A percentile compares a stretch with the other conserved stretches of the same genome.
Conservation (phyloP, 2,888 invertebrate species). For the Lepetodrilus schrolli region DNA sequence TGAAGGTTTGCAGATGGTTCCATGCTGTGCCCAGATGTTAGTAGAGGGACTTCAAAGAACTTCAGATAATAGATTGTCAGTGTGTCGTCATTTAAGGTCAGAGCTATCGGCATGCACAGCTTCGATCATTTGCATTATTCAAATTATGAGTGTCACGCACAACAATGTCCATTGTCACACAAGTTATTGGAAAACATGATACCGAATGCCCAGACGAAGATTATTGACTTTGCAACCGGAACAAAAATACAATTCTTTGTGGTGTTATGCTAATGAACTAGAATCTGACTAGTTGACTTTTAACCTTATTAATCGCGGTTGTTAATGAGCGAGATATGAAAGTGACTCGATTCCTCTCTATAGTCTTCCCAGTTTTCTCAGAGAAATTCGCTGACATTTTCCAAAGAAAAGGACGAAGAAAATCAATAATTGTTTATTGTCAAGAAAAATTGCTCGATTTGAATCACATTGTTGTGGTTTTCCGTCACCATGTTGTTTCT, state of each 20-base stretch:
- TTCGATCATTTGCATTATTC: conserved; percentile 15
- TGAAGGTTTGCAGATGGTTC: background rate
- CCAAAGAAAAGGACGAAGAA: background rate
- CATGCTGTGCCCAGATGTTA: background rate
- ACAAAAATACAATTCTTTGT: background rate
- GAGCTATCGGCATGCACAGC: background rate
- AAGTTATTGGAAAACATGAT: background rate
- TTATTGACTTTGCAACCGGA: background rate
- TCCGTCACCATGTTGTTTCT: too few relatives aligned
- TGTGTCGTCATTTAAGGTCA: conserved; percentile 18
- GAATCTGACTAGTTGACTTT: background rate
- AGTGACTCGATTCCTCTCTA: background rate
- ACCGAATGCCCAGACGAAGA: background rate
- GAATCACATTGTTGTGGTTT: too few relatives aligned
- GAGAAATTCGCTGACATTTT: background rate
- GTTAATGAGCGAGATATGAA: background rate
- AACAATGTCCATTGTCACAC: background rate
- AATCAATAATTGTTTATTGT: conserved; percentile 4
- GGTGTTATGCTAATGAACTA: background rate
- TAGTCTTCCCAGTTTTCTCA: background rate
- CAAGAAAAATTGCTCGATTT: background rate
- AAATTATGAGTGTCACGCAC: background rate
- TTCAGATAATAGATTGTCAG: background rate
- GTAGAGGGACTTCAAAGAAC: background rate
- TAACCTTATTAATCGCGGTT: background rate